Conservation (phyloP, 1,140 invertebrate genomes). For the Planococcus citri region DNA sequence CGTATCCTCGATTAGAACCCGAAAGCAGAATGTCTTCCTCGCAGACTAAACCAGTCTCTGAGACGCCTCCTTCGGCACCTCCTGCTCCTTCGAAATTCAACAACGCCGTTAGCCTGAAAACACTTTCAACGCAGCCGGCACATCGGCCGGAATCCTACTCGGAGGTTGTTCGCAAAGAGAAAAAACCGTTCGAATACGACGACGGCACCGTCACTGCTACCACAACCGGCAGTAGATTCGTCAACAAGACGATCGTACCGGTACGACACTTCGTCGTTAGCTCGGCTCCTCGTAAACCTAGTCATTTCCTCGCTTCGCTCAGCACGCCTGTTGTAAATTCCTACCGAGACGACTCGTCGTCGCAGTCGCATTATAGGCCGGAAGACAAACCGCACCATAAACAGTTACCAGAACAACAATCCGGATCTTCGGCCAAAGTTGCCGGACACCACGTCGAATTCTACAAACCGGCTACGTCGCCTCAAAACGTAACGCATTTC, state of each 20-base stretch:
- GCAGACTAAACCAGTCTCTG: background rate
- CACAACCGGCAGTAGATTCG: background rate
- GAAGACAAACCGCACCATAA: background rate
- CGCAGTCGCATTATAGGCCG: no score
- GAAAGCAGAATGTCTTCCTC: background rate
- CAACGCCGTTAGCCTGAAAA: background rate
- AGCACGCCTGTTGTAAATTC: background rate
- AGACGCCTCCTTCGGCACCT: background rate
- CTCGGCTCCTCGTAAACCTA: background rate
- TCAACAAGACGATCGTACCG: background rate
- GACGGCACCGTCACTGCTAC: background rate
- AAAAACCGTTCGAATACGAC: background rate
- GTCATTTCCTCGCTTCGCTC: background rate
- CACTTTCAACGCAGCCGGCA: background rate
- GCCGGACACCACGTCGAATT: no score
- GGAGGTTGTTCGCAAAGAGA: background rate
- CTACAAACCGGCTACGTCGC: constrained; percentile 5
- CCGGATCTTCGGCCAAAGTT: background rate
- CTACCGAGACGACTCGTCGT: background rate
- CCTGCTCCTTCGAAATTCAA: background rate
- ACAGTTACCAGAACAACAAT: background rate
- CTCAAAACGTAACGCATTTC: background rate
- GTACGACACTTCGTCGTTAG: constrained; percentile 4
- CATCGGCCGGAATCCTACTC: background rate
- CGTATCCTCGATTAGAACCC: background rate